Conservation (phyloP, 2,113 vertebrate species). For the Choloepus hoffmanni region DNA sequence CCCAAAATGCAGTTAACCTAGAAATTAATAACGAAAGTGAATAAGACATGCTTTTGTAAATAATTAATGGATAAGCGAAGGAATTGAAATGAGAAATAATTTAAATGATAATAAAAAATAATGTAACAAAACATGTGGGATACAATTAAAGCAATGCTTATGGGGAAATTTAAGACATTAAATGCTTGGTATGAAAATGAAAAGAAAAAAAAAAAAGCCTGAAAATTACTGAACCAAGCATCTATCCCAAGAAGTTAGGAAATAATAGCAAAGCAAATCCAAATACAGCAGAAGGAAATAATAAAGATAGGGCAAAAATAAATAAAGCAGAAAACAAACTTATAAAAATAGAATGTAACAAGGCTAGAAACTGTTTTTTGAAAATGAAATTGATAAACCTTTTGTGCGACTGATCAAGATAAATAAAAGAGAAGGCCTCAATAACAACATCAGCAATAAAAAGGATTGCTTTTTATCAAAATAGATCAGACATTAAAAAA, state of each 20-base stretch:
- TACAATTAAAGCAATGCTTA: background rate
- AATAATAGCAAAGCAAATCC: background rate
- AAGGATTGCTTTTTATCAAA: background rate
- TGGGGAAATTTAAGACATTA: background rate
- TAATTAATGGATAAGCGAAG: background rate
- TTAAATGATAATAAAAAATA: background rate
- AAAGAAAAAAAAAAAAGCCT: background rate
- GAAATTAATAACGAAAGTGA: background rate
- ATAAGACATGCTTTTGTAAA: background rate
- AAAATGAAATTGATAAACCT: background rate
- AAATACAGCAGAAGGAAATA: background rate
- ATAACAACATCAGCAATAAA: background rate
- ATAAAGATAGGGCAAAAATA: background rate
- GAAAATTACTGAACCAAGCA: background rate
- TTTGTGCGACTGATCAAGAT: background rate
- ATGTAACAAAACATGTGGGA: background rate
- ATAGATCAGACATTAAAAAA: background rate
- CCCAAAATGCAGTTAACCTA: background rate
- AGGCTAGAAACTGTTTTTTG: background rate
- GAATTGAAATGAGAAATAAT: no score
- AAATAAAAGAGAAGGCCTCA: background rate
- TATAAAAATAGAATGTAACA: background rate
- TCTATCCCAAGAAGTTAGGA: background rate
- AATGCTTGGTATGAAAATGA: background rate
- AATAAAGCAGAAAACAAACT: background rate